Evolutionary conservation across 1,140 invertebrate genomes (phyloP), one percentile per base, ranked within the genome.

Genomic region (Nephila pilipes): DNA sequence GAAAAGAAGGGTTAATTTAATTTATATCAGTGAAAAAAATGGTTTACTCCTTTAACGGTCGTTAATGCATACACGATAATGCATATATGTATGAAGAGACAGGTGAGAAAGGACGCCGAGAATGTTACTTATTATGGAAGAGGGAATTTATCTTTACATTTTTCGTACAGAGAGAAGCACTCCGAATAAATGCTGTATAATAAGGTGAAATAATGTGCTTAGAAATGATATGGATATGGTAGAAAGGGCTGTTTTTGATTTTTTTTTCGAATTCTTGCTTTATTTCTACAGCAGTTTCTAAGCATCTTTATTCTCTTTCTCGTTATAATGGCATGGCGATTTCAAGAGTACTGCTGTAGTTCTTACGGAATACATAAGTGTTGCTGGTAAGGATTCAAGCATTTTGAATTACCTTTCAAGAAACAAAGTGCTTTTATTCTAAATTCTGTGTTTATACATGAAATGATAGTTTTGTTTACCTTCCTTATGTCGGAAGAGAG

Each of bases 31-130:
- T 25, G 16, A 36, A 69, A 88, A 88, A 38, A 60, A 38, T 36
- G 25, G 60, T 55, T 32, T 20, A 60, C 36, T 87, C 85, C 58
- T 87, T 55, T 69, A 29, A 46, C 32, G 18, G 32, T 36, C 87
- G 87, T 65, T 88, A 88, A 88, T 88, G 65, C 60, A 69, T 69
- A 75, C 87, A 69, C 54, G 22, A 57, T 88, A 88, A 88, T 88
- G 60, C 87, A 65, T 88, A 88, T 88, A 88, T 69, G 65, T 75
- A 88, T 69, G 87, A 88, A 57, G 57, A 29, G 16, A 88, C 58
- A 87, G 85, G 85, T 87, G 87, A 69, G 38, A 87, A 87, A 88
- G 63, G 46, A 36, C 63, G 22, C n/a, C 14, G 65, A 88, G n/a
- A 69, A 29, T 18, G 29, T 57, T 87, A 87, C 85, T 87, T 87